Evolutionary conservation across 2,113 vertebrate species (phyloP).

Genomic region (Abramis brama): DNA sequence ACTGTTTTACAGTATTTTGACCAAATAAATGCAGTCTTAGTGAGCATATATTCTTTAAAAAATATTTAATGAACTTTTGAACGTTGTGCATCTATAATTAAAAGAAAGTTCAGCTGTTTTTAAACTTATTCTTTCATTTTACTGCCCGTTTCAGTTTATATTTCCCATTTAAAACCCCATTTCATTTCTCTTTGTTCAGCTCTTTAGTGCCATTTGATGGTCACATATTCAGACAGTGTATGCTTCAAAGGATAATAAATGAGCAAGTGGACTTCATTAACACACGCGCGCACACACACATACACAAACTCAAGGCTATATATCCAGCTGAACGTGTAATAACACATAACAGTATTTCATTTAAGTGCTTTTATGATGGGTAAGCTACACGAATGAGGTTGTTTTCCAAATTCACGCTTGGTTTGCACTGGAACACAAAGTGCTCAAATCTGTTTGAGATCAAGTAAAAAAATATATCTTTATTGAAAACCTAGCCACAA

Average conservation of each 20-base stretch:
- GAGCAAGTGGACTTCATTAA: conserved; percentile 4
- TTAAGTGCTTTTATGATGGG: conserved; percentile 10
- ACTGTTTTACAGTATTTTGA: background rate
- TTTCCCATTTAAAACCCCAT: background rate
- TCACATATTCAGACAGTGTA: background rate
- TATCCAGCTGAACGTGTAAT: background rate
- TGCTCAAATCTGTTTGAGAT: conserved; percentile 27
- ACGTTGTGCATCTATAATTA: background rate
- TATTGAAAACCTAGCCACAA: background rate
- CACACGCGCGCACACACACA: background rate
- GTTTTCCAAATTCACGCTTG: conserved; percentile 31
- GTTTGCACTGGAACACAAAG: conserved; percentile 16
- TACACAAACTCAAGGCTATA: background rate
- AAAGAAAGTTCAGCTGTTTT: background rate
- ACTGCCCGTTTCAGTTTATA: background rate
- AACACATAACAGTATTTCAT: conserved; percentile 1
- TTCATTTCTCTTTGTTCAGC: background rate
- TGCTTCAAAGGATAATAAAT: conserved; percentile 12
- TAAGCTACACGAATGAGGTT: background rate
- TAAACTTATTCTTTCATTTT: background rate
- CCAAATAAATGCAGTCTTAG: background rate
- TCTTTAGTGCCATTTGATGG: conserved; percentile 17
- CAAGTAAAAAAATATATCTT: background rate
- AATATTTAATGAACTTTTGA: too few species aligned
- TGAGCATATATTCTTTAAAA: too few species aligned